These are phyloP conservation scores for Notamacropus eugenii DNA, from an alignment of 2,797 vertebrate species.

Conservation along the genomic window DNA sequence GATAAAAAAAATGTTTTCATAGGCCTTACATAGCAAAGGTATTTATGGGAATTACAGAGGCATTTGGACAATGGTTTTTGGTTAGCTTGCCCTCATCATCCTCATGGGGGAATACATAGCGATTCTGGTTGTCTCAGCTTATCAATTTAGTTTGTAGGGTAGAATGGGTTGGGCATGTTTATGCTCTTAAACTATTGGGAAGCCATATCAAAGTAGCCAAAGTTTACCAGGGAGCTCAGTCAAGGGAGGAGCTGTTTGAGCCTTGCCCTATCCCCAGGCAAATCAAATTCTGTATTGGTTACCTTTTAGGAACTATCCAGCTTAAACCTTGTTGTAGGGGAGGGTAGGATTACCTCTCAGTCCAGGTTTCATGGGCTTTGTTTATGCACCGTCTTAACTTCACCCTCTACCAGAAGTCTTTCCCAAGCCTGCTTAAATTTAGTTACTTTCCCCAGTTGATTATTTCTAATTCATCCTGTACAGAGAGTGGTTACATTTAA, in stretches of 20 bases:
- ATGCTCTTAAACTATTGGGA: neutral
- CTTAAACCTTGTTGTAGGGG: neutral
- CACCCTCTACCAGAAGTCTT: neutral
- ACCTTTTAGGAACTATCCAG: neutral
- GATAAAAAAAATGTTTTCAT: too few species aligned
- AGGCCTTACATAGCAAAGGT: too few species aligned
- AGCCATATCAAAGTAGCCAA: neutral
- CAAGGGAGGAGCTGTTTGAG: neutral
- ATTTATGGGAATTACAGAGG: neutral
- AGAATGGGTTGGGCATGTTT: neutral
- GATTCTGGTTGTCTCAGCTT: neutral
- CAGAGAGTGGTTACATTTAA: neutral
- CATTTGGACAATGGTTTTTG: neutral
- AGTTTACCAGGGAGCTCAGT: neutral
- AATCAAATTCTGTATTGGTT: neutral
- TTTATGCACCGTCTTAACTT: neutral
- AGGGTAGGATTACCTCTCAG: accelerated
- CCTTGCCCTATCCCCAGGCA: neutral
- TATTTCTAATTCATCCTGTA: neutral
- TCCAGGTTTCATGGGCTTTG: neutral
- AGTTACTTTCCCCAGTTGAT: neutral
- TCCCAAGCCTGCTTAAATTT: neutral
- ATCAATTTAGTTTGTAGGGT: neutral
- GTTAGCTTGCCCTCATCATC: neutral
- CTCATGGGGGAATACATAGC: neutral